Evolutionary conservation across 2,113 vertebrate species (phyloP).

Genomic region (Romanogobio albipinnatus): DNA sequence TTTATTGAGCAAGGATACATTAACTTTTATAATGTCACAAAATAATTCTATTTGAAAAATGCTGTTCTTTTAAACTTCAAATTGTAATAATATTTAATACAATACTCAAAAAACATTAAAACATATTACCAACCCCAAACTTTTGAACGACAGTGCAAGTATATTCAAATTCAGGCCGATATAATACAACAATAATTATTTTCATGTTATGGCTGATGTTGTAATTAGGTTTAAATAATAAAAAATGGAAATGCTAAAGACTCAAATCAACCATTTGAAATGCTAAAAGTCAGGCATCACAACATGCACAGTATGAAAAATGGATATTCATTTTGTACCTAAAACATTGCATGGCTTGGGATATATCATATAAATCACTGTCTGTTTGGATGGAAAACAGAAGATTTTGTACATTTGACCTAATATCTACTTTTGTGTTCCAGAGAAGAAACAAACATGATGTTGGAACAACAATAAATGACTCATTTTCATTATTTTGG

Average conservation of each 20-base stretch:
- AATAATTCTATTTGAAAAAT: neutral
- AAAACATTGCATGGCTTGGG: neutral
- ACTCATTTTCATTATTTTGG: neutral
- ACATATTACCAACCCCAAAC: neutral
- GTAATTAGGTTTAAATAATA: neutral
- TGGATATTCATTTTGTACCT: neutral
- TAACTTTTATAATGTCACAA: neutral
- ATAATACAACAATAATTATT: neutral
- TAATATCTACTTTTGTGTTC: slow-evolving; percentile 4
- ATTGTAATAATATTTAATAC: neutral
- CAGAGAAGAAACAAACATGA: neutral
- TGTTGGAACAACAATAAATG: neutral
- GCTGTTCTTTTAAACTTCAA: neutral
- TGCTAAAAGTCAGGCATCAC: neutral
- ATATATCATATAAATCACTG: neutral
- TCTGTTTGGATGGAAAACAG: neutral
- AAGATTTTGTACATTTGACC: neutral
- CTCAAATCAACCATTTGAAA: neutral
- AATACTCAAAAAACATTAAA: neutral
- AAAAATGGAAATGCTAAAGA: neutral
- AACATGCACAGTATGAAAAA: neutral
- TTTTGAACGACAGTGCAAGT: neutral
- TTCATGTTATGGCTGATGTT: neutral
- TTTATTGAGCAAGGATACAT: neutral
- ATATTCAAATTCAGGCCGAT: neutral